phyloP scores from a whole-genome alignment of 2,888 invertebrate species.

The Dendrolimus pini region DNA sequence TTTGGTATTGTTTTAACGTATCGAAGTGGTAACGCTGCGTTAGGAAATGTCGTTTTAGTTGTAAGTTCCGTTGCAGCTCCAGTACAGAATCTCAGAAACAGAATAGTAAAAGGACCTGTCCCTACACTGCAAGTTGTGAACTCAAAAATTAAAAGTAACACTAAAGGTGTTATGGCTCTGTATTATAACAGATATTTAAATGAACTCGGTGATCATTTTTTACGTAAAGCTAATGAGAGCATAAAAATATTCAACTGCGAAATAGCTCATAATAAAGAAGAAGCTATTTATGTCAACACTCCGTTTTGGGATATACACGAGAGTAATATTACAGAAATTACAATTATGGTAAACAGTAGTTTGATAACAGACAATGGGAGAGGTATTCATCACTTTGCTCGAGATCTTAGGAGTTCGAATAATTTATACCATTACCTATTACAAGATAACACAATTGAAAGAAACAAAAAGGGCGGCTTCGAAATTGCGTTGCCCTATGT shows the following conservation, averaged over 20 bases:
- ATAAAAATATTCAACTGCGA: slow-evolving; percentile 88
- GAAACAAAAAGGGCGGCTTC: slow-evolving; percentile 91
- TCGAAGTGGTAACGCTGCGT: slow-evolving; percentile 84
- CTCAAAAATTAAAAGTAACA: slow-evolving; percentile 87
- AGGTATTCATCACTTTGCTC: slow-evolving; percentile 92
- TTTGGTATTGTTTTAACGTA: slow-evolving; percentile 89
- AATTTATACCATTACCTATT: slow-evolving; percentile 97
- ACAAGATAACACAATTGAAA: slow-evolving; percentile 89
- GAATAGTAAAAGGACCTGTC: slow-evolving; percentile 86
- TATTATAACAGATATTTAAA: slow-evolving; percentile 94
- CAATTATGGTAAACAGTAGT: slow-evolving; percentile 91
- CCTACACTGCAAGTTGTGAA: slow-evolving; percentile 84
- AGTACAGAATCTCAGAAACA: slow-evolving; percentile 82
- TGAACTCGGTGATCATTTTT: slow-evolving; percentile 89
- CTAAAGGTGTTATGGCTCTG: slow-evolving; percentile 86
- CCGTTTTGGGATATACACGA: slow-evolving; percentile 91
- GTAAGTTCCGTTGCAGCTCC: slow-evolving; percentile 85
- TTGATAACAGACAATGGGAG: slow-evolving; percentile 91
- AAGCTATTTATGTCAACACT: slow-evolving; percentile 89
- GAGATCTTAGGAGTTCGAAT: slow-evolving; percentile 96
- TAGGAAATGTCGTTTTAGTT: slow-evolving; percentile 89
- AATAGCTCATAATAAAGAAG: slow-evolving; percentile 86
- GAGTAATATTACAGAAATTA: slow-evolving; percentile 93
- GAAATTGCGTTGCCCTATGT: slow-evolving; percentile 94
- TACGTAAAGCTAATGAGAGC: slow-evolving; percentile 92